These are phyloP conservation scores for Melanerpes formicivorus DNA, from an alignment of 2,113 vertebrate species.

Conservation along the genomic window DNA sequence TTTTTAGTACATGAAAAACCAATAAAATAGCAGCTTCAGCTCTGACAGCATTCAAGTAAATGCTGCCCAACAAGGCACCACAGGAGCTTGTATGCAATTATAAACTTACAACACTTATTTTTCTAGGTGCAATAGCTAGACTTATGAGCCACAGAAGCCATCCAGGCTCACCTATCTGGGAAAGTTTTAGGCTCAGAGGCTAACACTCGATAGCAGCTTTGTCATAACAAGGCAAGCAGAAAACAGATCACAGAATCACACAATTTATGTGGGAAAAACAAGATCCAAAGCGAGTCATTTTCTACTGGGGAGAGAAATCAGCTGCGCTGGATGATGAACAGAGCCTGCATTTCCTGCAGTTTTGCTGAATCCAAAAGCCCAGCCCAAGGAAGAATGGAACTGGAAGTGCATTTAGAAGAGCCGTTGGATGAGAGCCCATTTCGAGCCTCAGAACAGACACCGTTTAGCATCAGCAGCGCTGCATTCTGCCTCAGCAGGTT, in stretches of 20 bases:
- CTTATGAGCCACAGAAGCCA: background rate
- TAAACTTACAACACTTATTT: background rate
- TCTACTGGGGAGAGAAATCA: background rate
- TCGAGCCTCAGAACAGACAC: background rate
- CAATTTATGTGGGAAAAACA: background rate
- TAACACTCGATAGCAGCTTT: conserved; percentile 35
- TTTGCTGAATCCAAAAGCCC: background rate
- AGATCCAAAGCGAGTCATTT: background rate
- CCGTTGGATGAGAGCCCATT: background rate
- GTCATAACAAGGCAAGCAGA: conserved; percentile 29
- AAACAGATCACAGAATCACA: background rate
- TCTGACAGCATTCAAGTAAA: background rate
- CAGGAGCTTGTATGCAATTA: background rate
- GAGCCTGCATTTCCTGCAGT: background rate
- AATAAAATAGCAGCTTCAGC: background rate
- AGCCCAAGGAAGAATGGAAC: background rate
- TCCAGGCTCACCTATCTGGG: conserved; percentile 31
- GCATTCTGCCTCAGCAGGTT: background rate
- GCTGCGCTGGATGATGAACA: background rate
- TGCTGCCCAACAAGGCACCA: background rate
- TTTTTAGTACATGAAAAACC: background rate
- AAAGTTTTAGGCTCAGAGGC: conserved; percentile 52
- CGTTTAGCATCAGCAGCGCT: background rate
- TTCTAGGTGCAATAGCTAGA: background rate
- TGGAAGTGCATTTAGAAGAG: background rate